Conservation (phyloP, 2,797 vertebrate species). For the Capromys pilorides region DNA sequence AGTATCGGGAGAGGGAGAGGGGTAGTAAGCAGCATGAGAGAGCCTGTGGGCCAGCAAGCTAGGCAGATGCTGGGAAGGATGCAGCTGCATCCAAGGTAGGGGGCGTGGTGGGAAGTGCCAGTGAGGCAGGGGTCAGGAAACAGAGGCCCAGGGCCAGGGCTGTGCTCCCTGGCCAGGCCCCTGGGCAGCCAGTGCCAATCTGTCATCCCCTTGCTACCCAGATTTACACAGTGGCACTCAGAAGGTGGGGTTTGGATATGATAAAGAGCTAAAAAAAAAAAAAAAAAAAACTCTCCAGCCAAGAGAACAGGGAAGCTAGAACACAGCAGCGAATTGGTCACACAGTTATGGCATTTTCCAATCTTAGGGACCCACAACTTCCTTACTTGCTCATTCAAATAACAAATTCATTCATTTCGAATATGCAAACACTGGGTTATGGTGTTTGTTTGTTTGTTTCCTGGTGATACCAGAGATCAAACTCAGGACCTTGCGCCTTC, state of each 20-base stretch:
- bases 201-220: neutral
- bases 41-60: neutral
- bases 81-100: neutral
- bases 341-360: neutral
- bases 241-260: too few species aligned
- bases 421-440: neutral
- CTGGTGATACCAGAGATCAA: too few species aligned
- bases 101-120: neutral
- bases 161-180: neutral
- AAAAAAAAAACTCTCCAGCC: neutral
- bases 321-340: neutral
- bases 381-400: neutral
- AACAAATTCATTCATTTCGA: neutral
- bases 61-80: rapidly evolving
- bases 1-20: too few species aligned
- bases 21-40: neutral
- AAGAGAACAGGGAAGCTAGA: conserved; percentile 12
- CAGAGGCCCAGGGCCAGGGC: neutral
- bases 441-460: neutral
- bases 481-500: too few species aligned
- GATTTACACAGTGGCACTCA: neutral
- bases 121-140: neutral
- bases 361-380: neutral
- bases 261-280: neutral
- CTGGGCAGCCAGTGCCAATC: neutral